Evolutionary conservation across 2,113 vertebrate species (phyloP), one percentile per base, ranked within the genome.

Genomic region (Vulpes vulpes): DNA sequence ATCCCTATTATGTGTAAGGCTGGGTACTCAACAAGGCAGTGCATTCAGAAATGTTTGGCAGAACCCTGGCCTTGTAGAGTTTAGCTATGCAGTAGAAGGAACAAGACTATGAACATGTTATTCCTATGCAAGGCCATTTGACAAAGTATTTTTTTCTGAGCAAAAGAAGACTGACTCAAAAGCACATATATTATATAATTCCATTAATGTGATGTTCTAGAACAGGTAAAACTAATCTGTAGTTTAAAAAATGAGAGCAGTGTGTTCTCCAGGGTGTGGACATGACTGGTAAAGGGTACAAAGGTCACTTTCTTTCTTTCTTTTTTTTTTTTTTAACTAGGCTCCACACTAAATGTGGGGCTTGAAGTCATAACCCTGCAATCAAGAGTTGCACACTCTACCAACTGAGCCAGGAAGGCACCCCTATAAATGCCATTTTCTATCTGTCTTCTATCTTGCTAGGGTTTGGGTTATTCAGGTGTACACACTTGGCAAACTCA

Each of bases 101-200:
- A 30, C 27, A 88, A 88, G 32, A 83, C 17, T 19, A 62, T 3
- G 11, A 57, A 78, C 2, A 19, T 1, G 3, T 60, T 57, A 88
- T 43, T 89, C 11, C 62, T 95, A 2, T 73, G 32, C 20, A 60
- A 80, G 53, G 19, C 5, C 11, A 78, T 65, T 60, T 79, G 67
- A 95, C n/a, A 73, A 89, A 89, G 23, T 8, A 19, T 30, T 88
- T 94, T 94, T 87, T 60, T 60, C 65, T 83, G 35, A 93, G 35
- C 23, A 82, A 96, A 97, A 55, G n/a, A 59, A 95, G n/a, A 65
- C 16, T 86, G 76, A 94, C 38, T 64, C 30, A 64, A 67, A 94
- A 82, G 30, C 78, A 3, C 43, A 49, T 74, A 65, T 55, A 2
- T 27, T 57, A 25, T 73, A 55, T 71, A 55, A 60, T 12, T 64